Evolutionary conservation across 2,797 vertebrate species (phyloP).

Genomic region (Odontamblyopus rebecca): DNA sequence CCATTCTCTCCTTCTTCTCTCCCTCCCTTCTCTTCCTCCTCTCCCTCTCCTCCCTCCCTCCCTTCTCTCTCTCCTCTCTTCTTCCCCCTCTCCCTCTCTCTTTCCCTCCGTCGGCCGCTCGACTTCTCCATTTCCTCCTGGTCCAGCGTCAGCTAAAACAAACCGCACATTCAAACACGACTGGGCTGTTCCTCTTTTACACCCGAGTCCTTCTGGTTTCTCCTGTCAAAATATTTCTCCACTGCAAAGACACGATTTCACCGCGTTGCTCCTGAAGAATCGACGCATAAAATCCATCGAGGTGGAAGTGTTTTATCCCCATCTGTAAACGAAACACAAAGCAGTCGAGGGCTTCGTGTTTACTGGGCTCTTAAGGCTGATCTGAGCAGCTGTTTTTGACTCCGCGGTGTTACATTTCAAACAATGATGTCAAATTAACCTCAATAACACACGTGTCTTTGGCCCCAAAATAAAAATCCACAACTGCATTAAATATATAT

Average conservation of each 20-base stretch:
- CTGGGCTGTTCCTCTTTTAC: constrained; percentile 46
- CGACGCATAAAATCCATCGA: too few relatives aligned
- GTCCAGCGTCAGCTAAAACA: constrained; percentile 66
- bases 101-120: constrained; percentile 39
- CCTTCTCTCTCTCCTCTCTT: neutral
- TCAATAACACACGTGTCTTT: neutral
- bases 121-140: constrained; percentile 76
- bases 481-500: too few relatives aligned
- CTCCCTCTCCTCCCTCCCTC: neutral
- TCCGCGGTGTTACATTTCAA: neutral
- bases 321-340: neutral
- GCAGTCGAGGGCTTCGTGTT: neutral
- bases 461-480: too few relatives aligned
- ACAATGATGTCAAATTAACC: neutral
- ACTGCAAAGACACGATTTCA: neutral
- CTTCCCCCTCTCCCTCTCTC: neutral
- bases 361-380: neutral
- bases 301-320: neutral
- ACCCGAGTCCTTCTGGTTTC: constrained; percentile 40
- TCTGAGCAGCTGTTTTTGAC: neutral
- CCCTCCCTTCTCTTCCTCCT: neutral
- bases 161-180: constrained; percentile 40
- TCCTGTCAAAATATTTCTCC: neutral
- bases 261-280: neutral
- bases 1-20: neutral